Evolutionary conservation across 2,888 invertebrate genomes (phyloP).

Genomic region (Omphaloscelis lunosa): DNA sequence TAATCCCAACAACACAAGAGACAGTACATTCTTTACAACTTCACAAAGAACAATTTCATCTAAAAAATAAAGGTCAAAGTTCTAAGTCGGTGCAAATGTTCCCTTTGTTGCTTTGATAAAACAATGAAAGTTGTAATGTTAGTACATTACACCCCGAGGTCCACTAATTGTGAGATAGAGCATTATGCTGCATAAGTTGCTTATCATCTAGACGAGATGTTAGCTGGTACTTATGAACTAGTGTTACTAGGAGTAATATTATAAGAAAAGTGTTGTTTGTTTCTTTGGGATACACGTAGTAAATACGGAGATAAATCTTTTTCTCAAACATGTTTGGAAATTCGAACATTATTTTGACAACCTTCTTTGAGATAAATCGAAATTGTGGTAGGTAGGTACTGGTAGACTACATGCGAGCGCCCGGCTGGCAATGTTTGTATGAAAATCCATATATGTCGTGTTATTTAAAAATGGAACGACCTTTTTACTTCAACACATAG

Average conservation of each 20-base stretch:
- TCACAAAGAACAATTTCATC: slow-evolving; percentile 34
- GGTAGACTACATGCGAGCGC: too few relatives aligned
- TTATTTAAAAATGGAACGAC: too few relatives aligned
- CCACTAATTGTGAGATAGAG: slow-evolving; percentile 51
- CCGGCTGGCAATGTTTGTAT: too few relatives aligned
- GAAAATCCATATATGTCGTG: too few relatives aligned
- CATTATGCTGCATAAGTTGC: slow-evolving; percentile 35
- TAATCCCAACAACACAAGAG: slow-evolving; percentile 16
- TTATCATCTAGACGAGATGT: slow-evolving; percentile 36
- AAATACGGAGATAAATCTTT: too few relatives aligned
- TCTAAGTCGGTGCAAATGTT: slow-evolving; percentile 64
- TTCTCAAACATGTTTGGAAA: too few relatives aligned
- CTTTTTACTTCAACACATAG: too few relatives aligned
- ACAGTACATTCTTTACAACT: slow-evolving; percentile 28
- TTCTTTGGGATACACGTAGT: too few relatives aligned
- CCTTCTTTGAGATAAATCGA: too few relatives aligned
- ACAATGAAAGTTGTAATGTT: slow-evolving; percentile 56
- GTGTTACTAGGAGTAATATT: neutral
- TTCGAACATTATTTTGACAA: too few relatives aligned
- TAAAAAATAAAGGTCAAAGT: slow-evolving; percentile 57
- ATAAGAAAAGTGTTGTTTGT: neutral
- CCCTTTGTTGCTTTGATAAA: slow-evolving; percentile 54
- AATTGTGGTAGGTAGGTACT: too few relatives aligned
- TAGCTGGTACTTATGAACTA: slow-evolving; percentile 6
- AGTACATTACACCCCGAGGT: slow-evolving; percentile 49